phyloP scores from a whole-genome alignment of 2,888 invertebrate genomes.

The Peribatodes rhomboidaria region DNA sequence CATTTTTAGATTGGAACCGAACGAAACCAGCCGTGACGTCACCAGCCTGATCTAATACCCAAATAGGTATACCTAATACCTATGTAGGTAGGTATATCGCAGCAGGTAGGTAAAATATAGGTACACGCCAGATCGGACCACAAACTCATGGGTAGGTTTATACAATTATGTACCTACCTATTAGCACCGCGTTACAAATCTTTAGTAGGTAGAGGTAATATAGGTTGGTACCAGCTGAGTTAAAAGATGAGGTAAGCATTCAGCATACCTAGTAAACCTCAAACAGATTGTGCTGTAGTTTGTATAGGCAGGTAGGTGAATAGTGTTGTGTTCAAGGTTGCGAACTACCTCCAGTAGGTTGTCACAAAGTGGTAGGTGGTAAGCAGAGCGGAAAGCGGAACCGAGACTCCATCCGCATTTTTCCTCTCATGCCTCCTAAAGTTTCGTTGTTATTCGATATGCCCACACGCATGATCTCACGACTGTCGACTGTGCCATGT shows the following conservation, averaged over 20 bases:
- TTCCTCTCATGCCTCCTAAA: conserved; percentile 65
- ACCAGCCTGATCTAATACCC: not conserved
- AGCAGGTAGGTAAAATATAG: no score
- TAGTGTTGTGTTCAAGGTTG: conserved; percentile 34
- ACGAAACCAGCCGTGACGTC: not conserved
- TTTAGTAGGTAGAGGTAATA: not conserved
- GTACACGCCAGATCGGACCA: no score
- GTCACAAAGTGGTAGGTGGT: conserved; percentile 48
- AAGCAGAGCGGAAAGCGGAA: conserved; percentile 73
- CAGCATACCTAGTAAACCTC: not conserved
- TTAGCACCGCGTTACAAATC: not conserved
- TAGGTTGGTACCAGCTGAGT: not conserved
- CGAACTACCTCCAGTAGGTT: conserved; percentile 33
- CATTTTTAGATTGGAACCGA: conserved; percentile 5
- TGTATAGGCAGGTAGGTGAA: not conserved
- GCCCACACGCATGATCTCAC: conserved; percentile 58
- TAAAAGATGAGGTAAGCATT: conserved; percentile 8
- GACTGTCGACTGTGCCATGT: conserved; percentile 2
- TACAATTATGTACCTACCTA: no score
- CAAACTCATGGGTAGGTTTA: no score
- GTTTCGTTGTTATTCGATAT: conserved; percentile 74
- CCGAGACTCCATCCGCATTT: conserved; percentile 64
- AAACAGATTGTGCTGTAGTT: not conserved
- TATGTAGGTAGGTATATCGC: no score
- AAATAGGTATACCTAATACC: no score